Percentiles rank a stretch among this genome's conserved stretches.
These are phyloP conservation scores for Nothoprocta perdicaria DNA, from an alignment of 2,113 vertebrate species.

Conservation along the genomic window DNA sequence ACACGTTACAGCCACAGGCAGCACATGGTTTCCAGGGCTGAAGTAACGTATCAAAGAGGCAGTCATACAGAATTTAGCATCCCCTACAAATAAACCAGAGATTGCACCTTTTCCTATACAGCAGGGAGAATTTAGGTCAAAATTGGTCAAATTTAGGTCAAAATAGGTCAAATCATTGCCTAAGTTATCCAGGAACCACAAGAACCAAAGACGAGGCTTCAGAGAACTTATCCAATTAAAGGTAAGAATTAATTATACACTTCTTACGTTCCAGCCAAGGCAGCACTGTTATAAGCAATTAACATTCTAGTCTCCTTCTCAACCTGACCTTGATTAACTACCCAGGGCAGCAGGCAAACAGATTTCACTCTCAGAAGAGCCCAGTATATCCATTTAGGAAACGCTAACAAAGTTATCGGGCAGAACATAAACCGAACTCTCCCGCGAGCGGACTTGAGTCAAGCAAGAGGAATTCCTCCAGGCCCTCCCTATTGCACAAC, in stretches of 20 bases:
- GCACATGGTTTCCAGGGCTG: fast-evolving
- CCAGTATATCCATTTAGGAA: neutral
- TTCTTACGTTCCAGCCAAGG: neutral
- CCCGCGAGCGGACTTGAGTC: neutral
- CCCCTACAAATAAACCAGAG: neutral
- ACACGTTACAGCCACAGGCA: neutral
- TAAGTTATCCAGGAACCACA: neutral
- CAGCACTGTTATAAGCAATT: conserved; percentile 7
- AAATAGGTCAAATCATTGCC: no score
- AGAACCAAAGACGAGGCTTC: neutral
- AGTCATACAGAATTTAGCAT: neutral
- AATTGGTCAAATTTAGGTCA: no score
- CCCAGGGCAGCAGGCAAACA: neutral
- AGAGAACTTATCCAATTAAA: conserved; percentile 20
- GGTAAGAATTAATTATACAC: conserved; percentile 35
- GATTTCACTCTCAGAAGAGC: neutral
- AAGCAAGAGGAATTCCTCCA: neutral
- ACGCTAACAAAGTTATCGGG: neutral
- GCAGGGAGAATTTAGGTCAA: neutral
- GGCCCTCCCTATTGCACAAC: neutral
- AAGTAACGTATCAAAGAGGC: fast-evolving
- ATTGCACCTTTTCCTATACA: neutral
- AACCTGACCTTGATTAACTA: neutral
- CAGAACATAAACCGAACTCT: neutral
- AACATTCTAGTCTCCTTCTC: neutral